phyloP scores from a whole-genome alignment of 2,113 vertebrate genomes.

The Chascanopsetta lugubris region DNA sequence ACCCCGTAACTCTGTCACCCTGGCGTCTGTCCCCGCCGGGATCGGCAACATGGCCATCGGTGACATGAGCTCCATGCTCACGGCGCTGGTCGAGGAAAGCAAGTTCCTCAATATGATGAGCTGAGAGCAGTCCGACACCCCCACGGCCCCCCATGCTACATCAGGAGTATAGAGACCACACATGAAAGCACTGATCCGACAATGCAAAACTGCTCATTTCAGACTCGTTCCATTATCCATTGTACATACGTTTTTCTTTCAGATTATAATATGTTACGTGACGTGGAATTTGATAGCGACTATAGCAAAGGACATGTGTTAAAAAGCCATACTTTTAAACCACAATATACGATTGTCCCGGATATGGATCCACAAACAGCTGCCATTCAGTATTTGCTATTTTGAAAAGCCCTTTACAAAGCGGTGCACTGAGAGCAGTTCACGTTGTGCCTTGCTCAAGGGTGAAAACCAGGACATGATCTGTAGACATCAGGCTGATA shows the following conservation, averaged over 20 bases:
- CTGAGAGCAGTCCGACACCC: constrained; percentile 73
- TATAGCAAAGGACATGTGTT: constrained; percentile 57
- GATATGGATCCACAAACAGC: constrained; percentile 49
- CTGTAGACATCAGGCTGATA: constrained; percentile 56
- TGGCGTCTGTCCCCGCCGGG: constrained; percentile 90
- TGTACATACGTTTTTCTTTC: constrained; percentile 51
- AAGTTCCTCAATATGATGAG: constrained; percentile 98
- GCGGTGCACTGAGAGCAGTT: constrained; percentile 71
- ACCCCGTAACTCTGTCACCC: constrained; percentile 93
- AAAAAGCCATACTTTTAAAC: constrained; percentile 78
- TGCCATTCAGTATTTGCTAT: constrained; percentile 64
- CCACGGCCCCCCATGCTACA: constrained; percentile 38
- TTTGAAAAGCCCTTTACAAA: constrained; percentile 59
- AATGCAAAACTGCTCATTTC: constrained; percentile 51
- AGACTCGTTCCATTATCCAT: constrained; percentile 37
- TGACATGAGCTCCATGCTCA: constrained; percentile 99
- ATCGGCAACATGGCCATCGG: constrained; percentile 99
- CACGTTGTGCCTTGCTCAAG: constrained; percentile 73
- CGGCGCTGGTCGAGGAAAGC: constrained; percentile 95
- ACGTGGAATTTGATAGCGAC: constrained; percentile 49
- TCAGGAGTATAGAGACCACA: constrained; percentile 59
- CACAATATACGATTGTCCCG: constrained; percentile 61
- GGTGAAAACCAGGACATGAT: constrained; percentile 41
- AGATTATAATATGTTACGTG: constrained; percentile 51
- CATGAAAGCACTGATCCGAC: constrained; percentile 77